A percentile compares a stretch with the other conserved stretches of the same genome.
phyloP scores from a whole-genome alignment of 2,888 invertebrate species.

The Drosophila pegasa region DNA sequence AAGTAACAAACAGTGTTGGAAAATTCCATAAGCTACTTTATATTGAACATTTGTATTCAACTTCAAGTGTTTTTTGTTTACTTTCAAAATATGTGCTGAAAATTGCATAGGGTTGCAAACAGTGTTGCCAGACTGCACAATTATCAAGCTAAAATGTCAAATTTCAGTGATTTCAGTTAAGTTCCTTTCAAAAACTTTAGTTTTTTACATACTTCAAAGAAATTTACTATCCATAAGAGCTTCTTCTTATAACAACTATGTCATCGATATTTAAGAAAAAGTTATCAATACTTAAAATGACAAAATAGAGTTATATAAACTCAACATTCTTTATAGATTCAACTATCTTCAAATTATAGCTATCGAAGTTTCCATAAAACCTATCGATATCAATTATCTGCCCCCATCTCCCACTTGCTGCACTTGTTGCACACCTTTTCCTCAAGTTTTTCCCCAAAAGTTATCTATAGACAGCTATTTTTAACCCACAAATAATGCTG shows the following conservation, averaged over 20 bases:
- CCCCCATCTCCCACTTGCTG: background rate
- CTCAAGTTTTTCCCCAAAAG: conserved; percentile 13
- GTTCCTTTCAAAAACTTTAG: no score
- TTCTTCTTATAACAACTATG: no score
- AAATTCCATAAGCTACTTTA: no score
- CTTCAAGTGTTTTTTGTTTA: no score
- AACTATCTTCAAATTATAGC: background rate
- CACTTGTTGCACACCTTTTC: conserved; percentile 24
- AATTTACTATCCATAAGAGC: no score
- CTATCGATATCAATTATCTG: background rate
- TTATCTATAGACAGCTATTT: conserved; percentile 35
- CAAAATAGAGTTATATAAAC: background rate
- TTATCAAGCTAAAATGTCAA: background rate
- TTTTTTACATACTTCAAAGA: no score
- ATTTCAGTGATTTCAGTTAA: background rate
- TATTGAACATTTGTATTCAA: no score
- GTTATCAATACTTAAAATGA: background rate
- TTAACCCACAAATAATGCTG: conserved; percentile 29
- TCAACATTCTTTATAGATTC: background rate
- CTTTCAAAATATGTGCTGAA: no score
- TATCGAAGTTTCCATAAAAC: background rate
- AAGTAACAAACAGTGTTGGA: no score
- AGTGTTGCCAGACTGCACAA: background rate
- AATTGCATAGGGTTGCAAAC: background rate
- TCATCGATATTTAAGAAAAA: no score